Percentiles rank a stretch among this genome's conserved stretches.
phyloP scores from a whole-genome alignment of 2,113 vertebrate species.

The Gasterosteus nipponicus region DNA sequence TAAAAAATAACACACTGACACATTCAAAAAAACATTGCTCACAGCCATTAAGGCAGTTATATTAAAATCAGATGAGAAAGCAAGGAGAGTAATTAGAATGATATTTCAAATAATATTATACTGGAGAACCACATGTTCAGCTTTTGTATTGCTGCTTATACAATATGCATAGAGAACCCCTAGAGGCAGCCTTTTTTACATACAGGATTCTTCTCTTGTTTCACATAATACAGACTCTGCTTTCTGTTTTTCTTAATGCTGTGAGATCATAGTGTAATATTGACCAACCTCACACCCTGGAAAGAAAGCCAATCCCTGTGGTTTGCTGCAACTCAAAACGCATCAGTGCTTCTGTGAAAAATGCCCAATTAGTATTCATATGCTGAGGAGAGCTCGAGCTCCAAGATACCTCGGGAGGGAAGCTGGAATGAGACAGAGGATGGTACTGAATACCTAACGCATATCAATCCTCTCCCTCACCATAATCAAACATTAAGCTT shows the following conservation, averaged over 20 bases:
- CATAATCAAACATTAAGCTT: constrained; percentile 75
- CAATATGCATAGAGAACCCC: not conserved
- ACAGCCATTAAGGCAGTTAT: not conserved
- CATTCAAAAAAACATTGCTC: not conserved
- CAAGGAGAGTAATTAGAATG: not conserved
- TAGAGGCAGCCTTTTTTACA: not conserved
- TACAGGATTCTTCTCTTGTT: constrained; percentile 8
- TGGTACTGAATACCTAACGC: constrained; percentile 73
- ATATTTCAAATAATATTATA: not conserved
- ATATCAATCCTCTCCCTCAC: constrained; percentile 63
- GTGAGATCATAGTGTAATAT: constrained; percentile 40
- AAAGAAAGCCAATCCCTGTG: constrained; percentile 32
- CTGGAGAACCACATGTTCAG: not conserved
- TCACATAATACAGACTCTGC: constrained; percentile 19
- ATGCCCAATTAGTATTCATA: constrained; percentile 80
- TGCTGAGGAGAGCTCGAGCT: constrained; percentile 64
- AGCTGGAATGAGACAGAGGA: constrained; percentile 65
- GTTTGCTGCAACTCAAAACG: constrained; percentile 56
- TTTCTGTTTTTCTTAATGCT: constrained; percentile 43
- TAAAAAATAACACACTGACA: not conserved
- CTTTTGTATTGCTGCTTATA: not conserved
- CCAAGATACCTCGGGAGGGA: constrained; percentile 71
- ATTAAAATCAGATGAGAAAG: not conserved
- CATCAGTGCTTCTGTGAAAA: constrained; percentile 67
- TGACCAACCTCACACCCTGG: constrained; percentile 34